Evolutionary conservation across 2,888 invertebrate species (phyloP).

Genomic region (Cloeon dipterum): DNA sequence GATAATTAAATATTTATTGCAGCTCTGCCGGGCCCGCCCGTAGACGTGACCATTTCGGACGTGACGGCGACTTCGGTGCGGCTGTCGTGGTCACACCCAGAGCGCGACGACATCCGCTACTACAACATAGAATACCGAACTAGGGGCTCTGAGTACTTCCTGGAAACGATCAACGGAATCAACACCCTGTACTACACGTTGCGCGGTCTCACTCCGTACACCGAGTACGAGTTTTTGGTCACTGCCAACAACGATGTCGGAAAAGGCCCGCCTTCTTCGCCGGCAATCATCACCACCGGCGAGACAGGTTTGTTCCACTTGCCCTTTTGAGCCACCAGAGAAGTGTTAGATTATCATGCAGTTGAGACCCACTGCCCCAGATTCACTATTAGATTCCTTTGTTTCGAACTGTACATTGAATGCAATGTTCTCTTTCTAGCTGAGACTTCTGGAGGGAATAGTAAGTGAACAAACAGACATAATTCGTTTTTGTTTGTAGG

Average conservation of each 20-base stretch:
- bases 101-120: conserved; percentile 70
- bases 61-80: conserved; percentile 85
- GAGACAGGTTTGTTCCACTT: conserved; percentile 81
- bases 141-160: conserved; percentile 77
- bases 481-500: not conserved
- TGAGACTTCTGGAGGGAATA: conserved; percentile 28
- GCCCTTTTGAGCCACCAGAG: conserved; percentile 7
- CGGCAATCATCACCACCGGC: conserved; percentile 82
- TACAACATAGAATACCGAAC: conserved; percentile 95
- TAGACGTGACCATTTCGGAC: conserved; percentile 74
- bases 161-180: conserved; percentile 79
- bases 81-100: conserved; percentile 69
- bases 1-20: not conserved
- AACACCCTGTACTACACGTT: conserved; percentile 84
- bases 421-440: conserved; percentile 17
- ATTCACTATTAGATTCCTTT: no score
- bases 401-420: no score
- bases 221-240: conserved; percentile 90
- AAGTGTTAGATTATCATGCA: no score
- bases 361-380: no score
- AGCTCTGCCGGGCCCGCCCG: conserved; percentile 83
- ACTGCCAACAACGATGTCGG: conserved; percentile 90
- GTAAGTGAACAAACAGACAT: conserved; percentile 22
- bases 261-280: conserved; percentile 66
- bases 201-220: conserved; percentile 73